Percentiles rank a stretch among this genome's conserved stretches.
These are phyloP conservation scores for Drosophila kurseongensis DNA, from an alignment of 1,140 invertebrate genomes.

Conservation along the genomic window DNA sequence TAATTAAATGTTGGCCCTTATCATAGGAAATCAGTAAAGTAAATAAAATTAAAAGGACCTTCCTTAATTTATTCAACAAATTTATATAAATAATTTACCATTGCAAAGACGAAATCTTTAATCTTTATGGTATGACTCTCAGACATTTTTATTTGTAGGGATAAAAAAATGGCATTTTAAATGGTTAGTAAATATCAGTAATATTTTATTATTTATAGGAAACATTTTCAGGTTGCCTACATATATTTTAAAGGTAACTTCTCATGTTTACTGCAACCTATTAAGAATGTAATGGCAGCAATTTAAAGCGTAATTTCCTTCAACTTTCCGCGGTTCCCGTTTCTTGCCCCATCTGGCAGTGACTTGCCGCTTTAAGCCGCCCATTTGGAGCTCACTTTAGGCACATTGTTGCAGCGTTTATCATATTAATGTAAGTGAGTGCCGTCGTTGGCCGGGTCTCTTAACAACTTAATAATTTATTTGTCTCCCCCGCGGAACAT, in stretches of 20 bases:
- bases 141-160: neutral
- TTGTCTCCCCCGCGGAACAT: conserved; percentile 53
- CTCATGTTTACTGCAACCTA: conserved; percentile 7
- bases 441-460: conserved; percentile 56
- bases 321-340: neutral
- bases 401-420: conserved; percentile 53
- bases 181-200: neutral
- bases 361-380: conserved; percentile 12
- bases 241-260: conserved; percentile 15
- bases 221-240: neutral
- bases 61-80: no score
- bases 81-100: neutral
- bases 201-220: neutral
- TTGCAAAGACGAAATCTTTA: neutral
- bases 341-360: conserved; percentile 24
- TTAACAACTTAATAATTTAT: conserved; percentile 81
- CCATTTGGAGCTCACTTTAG: conserved; percentile 25
- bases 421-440: conserved; percentile 63
- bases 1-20: no score
- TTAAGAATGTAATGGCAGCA: conserved; percentile 8
- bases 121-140: neutral
- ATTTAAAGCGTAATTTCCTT: conserved; percentile 20
- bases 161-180: neutral
- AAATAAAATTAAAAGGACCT: no score
- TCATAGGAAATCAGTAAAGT: neutral